Percentiles rank a stretch among this genome's conserved stretches.
These are phyloP conservation scores for Eubasilissa regina DNA, from an alignment of 1,140 invertebrate species.

Conservation along the genomic window DNA sequence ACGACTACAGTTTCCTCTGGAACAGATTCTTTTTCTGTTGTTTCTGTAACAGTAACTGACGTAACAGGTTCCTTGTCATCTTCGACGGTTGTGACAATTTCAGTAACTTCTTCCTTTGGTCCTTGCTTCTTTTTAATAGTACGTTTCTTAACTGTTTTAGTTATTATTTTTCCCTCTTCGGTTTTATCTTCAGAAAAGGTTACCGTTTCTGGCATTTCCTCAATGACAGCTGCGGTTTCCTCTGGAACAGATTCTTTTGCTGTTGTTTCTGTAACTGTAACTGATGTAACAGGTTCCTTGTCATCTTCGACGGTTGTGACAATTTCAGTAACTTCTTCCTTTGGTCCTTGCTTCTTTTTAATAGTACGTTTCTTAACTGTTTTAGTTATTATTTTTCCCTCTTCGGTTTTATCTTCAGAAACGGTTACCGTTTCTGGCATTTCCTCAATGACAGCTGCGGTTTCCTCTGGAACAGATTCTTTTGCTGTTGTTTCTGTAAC, in stretches of 20 bases:
- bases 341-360: conserved; percentile 50
- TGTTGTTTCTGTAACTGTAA: conserved; percentile 53
- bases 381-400: conserved; percentile 59
- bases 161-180: conserved; percentile 59
- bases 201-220: conserved; percentile 66
- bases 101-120: conserved; percentile 55
- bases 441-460: conserved; percentile 62
- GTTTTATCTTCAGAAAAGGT: conserved; percentile 38
- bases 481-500: conserved; percentile 47
- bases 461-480: conserved; percentile 23
- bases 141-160: conserved; percentile 50
- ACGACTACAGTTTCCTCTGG: not conserved
- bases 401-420: conserved; percentile 45
- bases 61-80: conserved; percentile 51
- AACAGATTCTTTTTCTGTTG: conserved; percentile 33
- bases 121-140: conserved; percentile 53
- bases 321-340: conserved; percentile 60
- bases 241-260: conserved; percentile 26
- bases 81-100: conserved; percentile 62
- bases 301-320: conserved; percentile 60
- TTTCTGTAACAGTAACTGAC: conserved; percentile 54
- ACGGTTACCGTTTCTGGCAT: conserved; percentile 63
- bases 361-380: conserved; percentile 49
- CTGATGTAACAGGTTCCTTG: conserved; percentile 49
- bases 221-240: not conserved